These are phyloP conservation scores for Cuculus canorus DNA, from an alignment of 2,797 vertebrate genomes.

Conservation along the genomic window DNA sequence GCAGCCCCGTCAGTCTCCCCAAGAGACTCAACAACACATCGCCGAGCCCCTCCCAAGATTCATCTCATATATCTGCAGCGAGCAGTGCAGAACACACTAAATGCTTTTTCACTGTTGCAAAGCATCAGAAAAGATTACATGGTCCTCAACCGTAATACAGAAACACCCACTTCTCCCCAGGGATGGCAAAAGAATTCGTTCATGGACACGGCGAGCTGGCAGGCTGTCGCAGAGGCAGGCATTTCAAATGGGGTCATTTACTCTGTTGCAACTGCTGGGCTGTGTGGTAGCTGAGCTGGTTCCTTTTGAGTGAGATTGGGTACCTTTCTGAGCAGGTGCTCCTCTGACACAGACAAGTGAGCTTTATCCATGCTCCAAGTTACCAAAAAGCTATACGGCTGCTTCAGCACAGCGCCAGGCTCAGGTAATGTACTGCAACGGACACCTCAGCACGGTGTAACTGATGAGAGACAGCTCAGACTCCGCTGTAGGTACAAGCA, in stretches of 20 bases:
- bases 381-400: not conserved
- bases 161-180: fast-evolving
- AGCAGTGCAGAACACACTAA: not conserved
- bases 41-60: too few species aligned
- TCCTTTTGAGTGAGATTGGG: not conserved
- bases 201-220: fast-evolving
- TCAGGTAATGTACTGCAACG: not conserved
- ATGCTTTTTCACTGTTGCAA: not conserved
- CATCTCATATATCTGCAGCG: not conserved
- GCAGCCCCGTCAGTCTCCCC: fast-evolving
- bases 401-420: not conserved
- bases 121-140: not conserved
- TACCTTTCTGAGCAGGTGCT: not conserved
- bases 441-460: not conserved
- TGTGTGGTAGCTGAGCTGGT: not conserved
- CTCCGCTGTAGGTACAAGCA: not conserved
- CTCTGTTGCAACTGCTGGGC: not conserved
- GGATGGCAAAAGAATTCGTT: not conserved
- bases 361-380: fast-evolving
- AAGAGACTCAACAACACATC: not conserved
- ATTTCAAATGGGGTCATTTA: not conserved
- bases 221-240: not conserved
- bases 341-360: not conserved
- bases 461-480: not conserved
- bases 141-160: fast-evolving